Percentiles rank a stretch among this genome's conserved stretches.
These are phyloP conservation scores for Paralinhomoeus sp. DNA, from an alignment of 2,888 invertebrate species.

Conservation along the genomic window DNA sequence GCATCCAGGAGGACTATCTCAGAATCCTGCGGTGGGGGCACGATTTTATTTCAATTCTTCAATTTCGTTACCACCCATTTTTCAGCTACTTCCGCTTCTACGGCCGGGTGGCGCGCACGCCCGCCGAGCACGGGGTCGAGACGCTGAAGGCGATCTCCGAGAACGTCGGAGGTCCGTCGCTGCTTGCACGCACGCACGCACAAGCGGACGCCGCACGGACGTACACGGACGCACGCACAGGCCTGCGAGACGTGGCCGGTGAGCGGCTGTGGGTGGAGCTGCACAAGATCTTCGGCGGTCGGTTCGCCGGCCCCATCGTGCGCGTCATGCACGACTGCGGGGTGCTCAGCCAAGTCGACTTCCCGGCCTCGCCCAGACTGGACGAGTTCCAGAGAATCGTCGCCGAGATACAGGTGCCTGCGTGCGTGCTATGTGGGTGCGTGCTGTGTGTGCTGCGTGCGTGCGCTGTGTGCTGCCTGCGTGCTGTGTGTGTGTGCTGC, in stretches of 20 bases:
- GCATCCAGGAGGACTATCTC: slow-evolving; percentile 85
- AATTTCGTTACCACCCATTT: too few relatives aligned
- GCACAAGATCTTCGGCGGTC: slow-evolving; percentile 61
- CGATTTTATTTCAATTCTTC: too few relatives aligned
- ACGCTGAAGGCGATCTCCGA: slow-evolving; percentile 51
- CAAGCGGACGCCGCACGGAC: too few relatives aligned
- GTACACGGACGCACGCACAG: too few relatives aligned
- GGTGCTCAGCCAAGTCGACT: slow-evolving; percentile 46
- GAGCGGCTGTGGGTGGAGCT: slow-evolving; percentile 89
- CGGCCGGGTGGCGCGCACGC: slow-evolving; percentile 49
- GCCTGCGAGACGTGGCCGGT: slow-evolving; percentile 45
- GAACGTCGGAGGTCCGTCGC: slow-evolving; percentile 46
- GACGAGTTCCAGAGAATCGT: slow-evolving; percentile 36
- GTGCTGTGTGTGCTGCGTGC: too few relatives aligned
- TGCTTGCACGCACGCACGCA: too few relatives aligned
- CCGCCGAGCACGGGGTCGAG: slow-evolving; percentile 47
- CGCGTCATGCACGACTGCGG: slow-evolving; percentile 47
- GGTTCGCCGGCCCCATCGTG: slow-evolving; percentile 49
- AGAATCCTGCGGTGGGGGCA: slow-evolving; percentile 72
- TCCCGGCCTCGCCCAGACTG: slow-evolving; percentile 28
- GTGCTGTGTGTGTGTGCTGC: too few relatives aligned
- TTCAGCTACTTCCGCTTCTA: slow-evolving; percentile 55
- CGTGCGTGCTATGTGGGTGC: too few relatives aligned
- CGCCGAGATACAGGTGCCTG: neutral
- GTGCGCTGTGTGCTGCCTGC: too few relatives aligned